Evolutionary conservation across 92 coral and sea anemone species (phyloP).

Genomic region (Blastomussa wellsi): DNA sequence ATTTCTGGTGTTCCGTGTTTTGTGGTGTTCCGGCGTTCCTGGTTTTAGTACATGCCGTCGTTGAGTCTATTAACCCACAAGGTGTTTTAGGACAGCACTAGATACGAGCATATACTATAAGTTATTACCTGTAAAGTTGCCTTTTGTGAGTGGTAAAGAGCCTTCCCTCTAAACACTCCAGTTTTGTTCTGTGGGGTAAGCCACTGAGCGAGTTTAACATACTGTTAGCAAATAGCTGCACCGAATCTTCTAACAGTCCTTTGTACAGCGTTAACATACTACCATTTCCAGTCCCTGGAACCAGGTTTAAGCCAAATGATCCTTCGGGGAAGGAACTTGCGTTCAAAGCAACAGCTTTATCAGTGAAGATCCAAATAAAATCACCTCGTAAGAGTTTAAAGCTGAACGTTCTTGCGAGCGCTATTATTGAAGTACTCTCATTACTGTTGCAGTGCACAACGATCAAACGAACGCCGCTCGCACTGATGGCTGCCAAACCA

Average conservation of each 20-base stretch:
- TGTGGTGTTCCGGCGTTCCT: no score
- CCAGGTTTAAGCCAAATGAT: constrained; percentile 62
- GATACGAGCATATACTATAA: no score
- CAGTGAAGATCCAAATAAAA: constrained; percentile 73
- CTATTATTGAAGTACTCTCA: constrained; percentile 52
- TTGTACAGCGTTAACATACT: constrained; percentile 8
- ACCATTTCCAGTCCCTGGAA: constrained; percentile 17
- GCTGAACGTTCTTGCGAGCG: constrained; percentile 51
- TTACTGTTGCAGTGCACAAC: constrained; percentile 57
- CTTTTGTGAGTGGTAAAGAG: constrained; percentile 19
- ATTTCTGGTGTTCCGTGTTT: no score
- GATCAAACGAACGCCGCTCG: constrained; percentile 59
- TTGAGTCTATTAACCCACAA: no score
- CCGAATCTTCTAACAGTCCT: constrained; percentile 44
- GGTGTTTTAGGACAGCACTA: no score
- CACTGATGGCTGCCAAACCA: constrained; percentile 68
- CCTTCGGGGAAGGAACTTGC: constrained; percentile 54
- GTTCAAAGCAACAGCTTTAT: constrained; percentile 51
- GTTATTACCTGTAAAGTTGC: constrained; percentile 51
- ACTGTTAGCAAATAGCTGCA: constrained; percentile 16
- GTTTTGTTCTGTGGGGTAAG: background rate
- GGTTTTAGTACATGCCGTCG: no score
- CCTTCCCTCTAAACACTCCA: background rate
- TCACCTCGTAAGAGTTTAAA: constrained; percentile 48
- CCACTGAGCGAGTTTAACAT: constrained; percentile 14